Evolutionary conservation across 2,113 vertebrate genomes (phyloP).

Genomic region (Pachycephala philippinensis): DNA sequence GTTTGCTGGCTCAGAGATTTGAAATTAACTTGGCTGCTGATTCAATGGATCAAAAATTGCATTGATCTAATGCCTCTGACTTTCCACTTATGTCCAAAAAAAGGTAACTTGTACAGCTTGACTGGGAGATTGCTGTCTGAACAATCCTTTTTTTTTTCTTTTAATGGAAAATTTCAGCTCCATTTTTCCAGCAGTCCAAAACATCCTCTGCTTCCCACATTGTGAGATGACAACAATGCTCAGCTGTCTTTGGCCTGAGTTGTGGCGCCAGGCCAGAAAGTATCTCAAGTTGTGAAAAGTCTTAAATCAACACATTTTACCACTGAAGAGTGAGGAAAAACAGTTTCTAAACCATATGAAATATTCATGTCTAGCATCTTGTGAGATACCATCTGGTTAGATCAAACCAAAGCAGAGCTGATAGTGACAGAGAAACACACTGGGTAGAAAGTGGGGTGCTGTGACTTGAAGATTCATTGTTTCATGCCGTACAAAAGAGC

Average conservation of each 20-base stretch:
- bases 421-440: not conserved
- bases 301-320: constrained; percentile 47
- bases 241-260: constrained; percentile 35
- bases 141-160: not conserved
- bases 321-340: constrained; percentile 15
- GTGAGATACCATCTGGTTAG: constrained; percentile 52
- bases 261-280: not conserved
- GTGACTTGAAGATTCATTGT: not conserved
- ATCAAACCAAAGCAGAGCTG: constrained; percentile 29
- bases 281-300: constrained; percentile 18
- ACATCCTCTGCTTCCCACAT: not conserved
- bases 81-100: not conserved
- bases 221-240: constrained; percentile 35
- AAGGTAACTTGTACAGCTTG: not conserved
- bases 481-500: not conserved
- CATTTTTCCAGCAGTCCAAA: not conserved
- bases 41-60: not conserved
- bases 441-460: not conserved
- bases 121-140: not conserved
- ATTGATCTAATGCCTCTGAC: not conserved
- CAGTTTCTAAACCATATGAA: constrained; percentile 38
- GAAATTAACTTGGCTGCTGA: not conserved
- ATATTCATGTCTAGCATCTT: constrained; percentile 55
- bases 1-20: not conserved
- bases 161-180: constrained; percentile 16